These are phyloP conservation scores for Channallabes apus DNA, from an alignment of 2,797 vertebrate species.

Conservation along the genomic window DNA sequence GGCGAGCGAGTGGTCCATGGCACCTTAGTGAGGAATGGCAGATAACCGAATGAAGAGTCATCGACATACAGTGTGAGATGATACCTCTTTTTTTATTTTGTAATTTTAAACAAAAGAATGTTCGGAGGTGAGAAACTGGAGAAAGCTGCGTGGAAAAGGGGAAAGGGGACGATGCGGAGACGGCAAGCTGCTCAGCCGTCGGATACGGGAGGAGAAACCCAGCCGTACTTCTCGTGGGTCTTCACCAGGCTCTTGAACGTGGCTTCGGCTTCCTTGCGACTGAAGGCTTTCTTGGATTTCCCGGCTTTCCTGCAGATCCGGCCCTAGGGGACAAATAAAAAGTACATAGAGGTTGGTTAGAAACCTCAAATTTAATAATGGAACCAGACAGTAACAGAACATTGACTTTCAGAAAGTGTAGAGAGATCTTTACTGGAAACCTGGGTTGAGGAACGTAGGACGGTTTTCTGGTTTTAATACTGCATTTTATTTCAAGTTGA, in stretches of 20 bases:
- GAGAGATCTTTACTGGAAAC: background rate
- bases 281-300: conserved; percentile 99
- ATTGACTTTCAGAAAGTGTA: background rate
- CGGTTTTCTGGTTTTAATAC: background rate
- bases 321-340: conserved; percentile 72
- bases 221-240: conserved; percentile 99
- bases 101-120: conserved; percentile 50
- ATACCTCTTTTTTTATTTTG: conserved; percentile 63
- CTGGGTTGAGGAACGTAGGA: background rate
- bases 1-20: conserved; percentile 75
- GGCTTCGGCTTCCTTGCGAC: conserved; percentile 97
- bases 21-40: conserved; percentile 79
- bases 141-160: conserved; percentile 43
- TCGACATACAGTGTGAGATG: conserved; percentile 73
- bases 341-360: conserved; percentile 39
- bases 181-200: conserved; percentile 83
- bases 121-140: conserved; percentile 60
- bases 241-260: conserved; percentile 99
- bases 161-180: background rate
- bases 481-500: background rate
- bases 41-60: conserved; percentile 60
- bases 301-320: conserved; percentile 99
- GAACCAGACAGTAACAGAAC: background rate
- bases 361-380: background rate
- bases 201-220: conserved; percentile 98